These are phyloP conservation scores for Scopus umbretta DNA, from an alignment of 2,113 vertebrate species.

Conservation along the genomic window DNA sequence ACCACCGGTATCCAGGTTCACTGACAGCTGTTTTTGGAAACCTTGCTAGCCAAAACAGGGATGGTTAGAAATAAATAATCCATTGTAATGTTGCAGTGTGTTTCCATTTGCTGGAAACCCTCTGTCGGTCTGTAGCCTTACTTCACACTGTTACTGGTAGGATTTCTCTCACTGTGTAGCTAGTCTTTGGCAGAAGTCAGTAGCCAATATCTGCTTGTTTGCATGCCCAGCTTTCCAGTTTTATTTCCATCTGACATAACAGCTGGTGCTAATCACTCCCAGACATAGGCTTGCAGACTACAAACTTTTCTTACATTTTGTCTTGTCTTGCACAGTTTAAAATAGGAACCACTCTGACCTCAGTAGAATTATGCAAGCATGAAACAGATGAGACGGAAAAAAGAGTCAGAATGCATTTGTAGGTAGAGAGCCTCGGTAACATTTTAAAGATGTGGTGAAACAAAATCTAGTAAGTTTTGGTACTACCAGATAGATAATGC, in stretches of 20 bases:
- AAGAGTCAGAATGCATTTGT: background rate
- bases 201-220: background rate
- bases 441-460: background rate
- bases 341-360: background rate
- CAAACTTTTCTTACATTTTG: background rate
- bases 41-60: background rate
- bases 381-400: background rate
- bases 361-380: fast-evolving
- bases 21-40: background rate
- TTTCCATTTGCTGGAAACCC: background rate
- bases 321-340: background rate
- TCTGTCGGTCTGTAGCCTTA: background rate
- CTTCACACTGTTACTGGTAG: background rate
- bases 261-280: background rate
- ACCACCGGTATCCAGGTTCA: background rate
- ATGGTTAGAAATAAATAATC: background rate
- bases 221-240: background rate
- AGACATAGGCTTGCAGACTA: background rate
- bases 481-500: background rate
- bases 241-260: background rate
- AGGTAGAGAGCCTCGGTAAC: background rate
- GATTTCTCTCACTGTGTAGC: background rate
- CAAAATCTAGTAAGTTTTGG: background rate
- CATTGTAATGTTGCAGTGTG: background rate
- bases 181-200: background rate